phyloP scores from a whole-genome alignment of 2,797 vertebrate genomes.

The Phalloptychus januarius region DNA sequence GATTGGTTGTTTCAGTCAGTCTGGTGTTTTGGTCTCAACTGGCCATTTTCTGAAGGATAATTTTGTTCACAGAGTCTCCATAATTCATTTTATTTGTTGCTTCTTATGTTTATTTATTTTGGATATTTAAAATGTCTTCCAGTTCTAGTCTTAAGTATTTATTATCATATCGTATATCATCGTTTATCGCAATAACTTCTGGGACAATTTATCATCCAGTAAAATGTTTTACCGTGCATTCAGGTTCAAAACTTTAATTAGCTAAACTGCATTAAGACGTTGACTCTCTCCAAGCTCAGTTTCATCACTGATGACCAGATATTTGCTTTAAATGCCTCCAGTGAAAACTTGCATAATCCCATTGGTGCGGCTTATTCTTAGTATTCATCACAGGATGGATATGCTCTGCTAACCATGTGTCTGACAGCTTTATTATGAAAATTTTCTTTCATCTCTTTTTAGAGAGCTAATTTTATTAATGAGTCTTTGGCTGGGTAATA shows the following conservation, averaged over 20 bases:
- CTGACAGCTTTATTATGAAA: constrained; percentile 64
- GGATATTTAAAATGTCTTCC: too few species aligned
- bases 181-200: too few species aligned
- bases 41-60: too few species aligned
- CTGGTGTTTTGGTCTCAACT: too few species aligned
- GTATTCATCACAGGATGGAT: constrained; percentile 1
- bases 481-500: constrained; percentile 58
- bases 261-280: neutral
- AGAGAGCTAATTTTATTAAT: constrained; percentile 65
- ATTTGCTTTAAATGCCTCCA: neutral
- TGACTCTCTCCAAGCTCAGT: neutral
- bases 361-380: constrained; percentile 3
- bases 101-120: too few species aligned
- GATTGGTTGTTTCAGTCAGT: too few species aligned
- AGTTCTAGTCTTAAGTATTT: too few species aligned
- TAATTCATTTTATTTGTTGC: too few species aligned
- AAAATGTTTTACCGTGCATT: neutral
- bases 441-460: constrained; percentile 58
- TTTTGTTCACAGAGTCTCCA: too few species aligned
- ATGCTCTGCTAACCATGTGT: constrained; percentile 22
- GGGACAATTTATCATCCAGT: too few species aligned
- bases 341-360: neutral
- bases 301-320: neutral
- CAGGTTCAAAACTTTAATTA: neutral
- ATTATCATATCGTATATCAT: too few species aligned